Percentiles rank a stretch among this genome's conserved stretches.
phyloP scores from a whole-genome alignment of 2,888 invertebrate species.

The Dione vanillae region DNA sequence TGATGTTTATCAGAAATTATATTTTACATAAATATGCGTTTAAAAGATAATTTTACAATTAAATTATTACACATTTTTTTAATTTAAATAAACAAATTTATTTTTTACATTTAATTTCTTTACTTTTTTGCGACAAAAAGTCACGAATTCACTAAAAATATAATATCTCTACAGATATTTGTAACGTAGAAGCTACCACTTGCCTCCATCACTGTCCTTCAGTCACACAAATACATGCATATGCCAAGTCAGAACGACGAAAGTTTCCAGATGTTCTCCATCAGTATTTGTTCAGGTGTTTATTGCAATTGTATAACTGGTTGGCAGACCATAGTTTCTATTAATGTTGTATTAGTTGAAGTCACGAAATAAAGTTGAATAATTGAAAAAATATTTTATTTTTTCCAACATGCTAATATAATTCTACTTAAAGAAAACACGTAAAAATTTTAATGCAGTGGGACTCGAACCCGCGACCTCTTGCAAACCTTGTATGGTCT shows the following conservation, averaged over 20 bases:
- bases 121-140: not conserved
- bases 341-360: not conserved
- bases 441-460: too few relatives aligned
- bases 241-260: not conserved
- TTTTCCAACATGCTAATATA: too few relatives aligned
- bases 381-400: too few relatives aligned
- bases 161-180: not conserved
- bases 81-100: not conserved
- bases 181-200: not conserved
- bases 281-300: conserved; percentile 41
- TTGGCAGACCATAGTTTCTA: not conserved
- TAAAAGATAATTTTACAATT: too few relatives aligned
- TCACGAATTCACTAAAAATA: not conserved
- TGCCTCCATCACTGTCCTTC: conserved; percentile 4
- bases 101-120: not conserved
- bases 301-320: conserved; percentile 4
- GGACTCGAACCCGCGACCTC: too few relatives aligned
- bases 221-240: not conserved
- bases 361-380: too few relatives aligned
- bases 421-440: too few relatives aligned
- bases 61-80: too few relatives aligned
- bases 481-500: too few relatives aligned
- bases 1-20: not conserved
- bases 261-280: conserved; percentile 13
- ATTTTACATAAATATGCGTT: not conserved